Base-by-base conservation (phyloP, 1,140 invertebrate genomes). In the Brachionus sp. region DNA sequence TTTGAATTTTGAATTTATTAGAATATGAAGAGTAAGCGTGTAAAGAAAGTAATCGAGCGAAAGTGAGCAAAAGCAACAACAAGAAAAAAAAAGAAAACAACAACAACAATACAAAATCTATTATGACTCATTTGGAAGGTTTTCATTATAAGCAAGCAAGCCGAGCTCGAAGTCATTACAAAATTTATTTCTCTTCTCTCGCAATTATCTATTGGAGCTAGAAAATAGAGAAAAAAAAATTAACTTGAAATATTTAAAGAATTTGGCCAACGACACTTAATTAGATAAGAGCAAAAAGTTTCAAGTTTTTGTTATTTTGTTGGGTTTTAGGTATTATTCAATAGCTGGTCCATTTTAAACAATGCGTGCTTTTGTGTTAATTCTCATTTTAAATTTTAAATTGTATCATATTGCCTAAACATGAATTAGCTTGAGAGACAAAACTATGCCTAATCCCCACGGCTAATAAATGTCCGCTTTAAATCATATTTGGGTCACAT, bases 1-100 rank as follows among this genome's bases (percentile, higher is more conserved):
- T 53, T 57, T 57, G 6, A 57, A 57, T 19, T 57, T 57, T 57
- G 50, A 57, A 57, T 57, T 57, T 57, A 57, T 57, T 19, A 57
- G 50, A 57, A 57, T 57, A 57, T 57, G 50, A 57, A 57, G 50
- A 57, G 50, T 57, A 57, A 57, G 50, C 50, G 50, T 57, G 50
- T 57, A 57, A 57, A 57, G 50, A 57, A 57, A 57, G 50, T 57
- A 57, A 57, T 57, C 50, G 50, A 57, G 50, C 16, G 50, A 57
- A 57, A 57, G 50, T 57, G 50, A 57, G 19, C 50, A 57, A 57
- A n/a, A 57, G 19, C 50, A 57, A 57, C 50, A 57, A 42, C 1
- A 42, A 57, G 6, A 57, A n/a, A 23, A 23, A 57, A 57, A 19
- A 57, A n/a, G 19, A 57, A n/a, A 57, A 42, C 7, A 57, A 57